A percentile compares a stretch with the other conserved stretches of the same genome.
Evolutionary conservation across 1,140 invertebrate genomes (phyloP).

Genomic region (Calliphora vicina): DNA sequence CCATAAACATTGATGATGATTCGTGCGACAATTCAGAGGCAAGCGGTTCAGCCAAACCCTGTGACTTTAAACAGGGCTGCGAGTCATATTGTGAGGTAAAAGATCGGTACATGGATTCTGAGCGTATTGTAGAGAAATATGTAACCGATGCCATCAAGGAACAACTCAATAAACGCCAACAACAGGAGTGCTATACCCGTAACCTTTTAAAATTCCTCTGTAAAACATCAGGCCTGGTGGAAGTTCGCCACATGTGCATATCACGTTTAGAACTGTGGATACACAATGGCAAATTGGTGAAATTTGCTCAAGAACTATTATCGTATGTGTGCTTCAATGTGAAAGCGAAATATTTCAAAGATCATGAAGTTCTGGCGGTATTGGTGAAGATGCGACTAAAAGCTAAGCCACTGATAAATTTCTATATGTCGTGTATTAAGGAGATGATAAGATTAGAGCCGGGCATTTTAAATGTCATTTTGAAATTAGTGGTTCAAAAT

Average conservation of each 20-base stretch:
- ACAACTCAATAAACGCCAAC: constrained; percentile 83
- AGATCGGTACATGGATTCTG: constrained; percentile 70
- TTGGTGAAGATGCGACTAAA: constrained; percentile 92
- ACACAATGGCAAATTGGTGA: constrained; percentile 92
- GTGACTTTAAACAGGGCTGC: constrained; percentile 45
- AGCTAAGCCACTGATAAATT: constrained; percentile 89
- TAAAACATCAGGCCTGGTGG: constrained; percentile 83
- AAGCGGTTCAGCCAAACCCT: constrained; percentile 49
- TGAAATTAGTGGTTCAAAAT: constrained; percentile 94
- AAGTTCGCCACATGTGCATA: constrained; percentile 81
- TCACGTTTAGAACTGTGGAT: constrained; percentile 91
- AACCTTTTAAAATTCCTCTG: constrained; percentile 88
- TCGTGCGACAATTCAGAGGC: constrained; percentile 65
- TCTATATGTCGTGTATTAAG: constrained; percentile 86
- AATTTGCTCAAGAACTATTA: constrained; percentile 91
- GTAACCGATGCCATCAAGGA: constrained; percentile 89
- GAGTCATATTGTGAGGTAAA: constrained; percentile 62
- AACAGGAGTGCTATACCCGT: constrained; percentile 84
- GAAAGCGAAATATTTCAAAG: constrained; percentile 74
- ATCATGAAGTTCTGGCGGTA: constrained; percentile 89
- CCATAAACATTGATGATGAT: constrained; percentile 66
- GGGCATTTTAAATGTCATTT: constrained; percentile 84
- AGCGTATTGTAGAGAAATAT: constrained; percentile 79
- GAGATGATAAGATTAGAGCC: constrained; percentile 68
- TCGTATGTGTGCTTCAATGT: constrained; percentile 90